phyloP scores from a whole-genome alignment of 1,140 invertebrate genomes.

The Drosophila repletoides region DNA sequence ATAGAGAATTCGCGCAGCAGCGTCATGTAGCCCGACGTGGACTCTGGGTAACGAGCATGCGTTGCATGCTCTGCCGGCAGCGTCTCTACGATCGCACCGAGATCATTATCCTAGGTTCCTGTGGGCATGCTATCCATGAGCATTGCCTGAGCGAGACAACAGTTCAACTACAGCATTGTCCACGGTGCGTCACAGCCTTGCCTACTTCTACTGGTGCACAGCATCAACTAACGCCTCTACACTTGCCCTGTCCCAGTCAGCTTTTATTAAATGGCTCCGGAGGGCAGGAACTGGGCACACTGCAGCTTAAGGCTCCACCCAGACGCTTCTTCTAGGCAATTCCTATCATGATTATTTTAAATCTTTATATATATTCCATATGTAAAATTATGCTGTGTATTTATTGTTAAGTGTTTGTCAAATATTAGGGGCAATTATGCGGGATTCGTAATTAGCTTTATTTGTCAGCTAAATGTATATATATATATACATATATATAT shows the following conservation, averaged over 20 bases:
- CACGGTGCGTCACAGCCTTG: slow-evolving; percentile 44
- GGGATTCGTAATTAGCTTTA: no score
- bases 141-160: slow-evolving; percentile 47
- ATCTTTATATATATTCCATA: slow-evolving; percentile 47
- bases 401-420: slow-evolving; percentile 53
- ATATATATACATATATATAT: no score
- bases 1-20: slow-evolving; percentile 59
- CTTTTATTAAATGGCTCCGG: slow-evolving; percentile 33
- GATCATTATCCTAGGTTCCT: slow-evolving; percentile 65
- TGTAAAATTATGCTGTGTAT: slow-evolving; percentile 51
- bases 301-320: slow-evolving; percentile 79
- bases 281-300: slow-evolving; percentile 51
- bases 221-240: slow-evolving; percentile 12
- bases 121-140: slow-evolving; percentile 75
- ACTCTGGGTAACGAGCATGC: slow-evolving; percentile 69
- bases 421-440: slow-evolving; percentile 23
- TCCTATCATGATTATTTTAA: neutral
- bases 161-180: slow-evolving; percentile 41
- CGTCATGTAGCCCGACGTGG: slow-evolving; percentile 58
- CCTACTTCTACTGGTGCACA: slow-evolving; percentile 5
- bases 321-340: slow-evolving; percentile 62
- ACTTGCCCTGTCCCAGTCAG: slow-evolving; percentile 57
- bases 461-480: no score
- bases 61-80: slow-evolving; percentile 71
- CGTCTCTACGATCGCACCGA: slow-evolving; percentile 64